A percentile compares a stretch with the other conserved stretches of the same genome.
phyloP scores from a whole-genome alignment of 2,797 vertebrate species.

The Hemitrygon akajei region DNA sequence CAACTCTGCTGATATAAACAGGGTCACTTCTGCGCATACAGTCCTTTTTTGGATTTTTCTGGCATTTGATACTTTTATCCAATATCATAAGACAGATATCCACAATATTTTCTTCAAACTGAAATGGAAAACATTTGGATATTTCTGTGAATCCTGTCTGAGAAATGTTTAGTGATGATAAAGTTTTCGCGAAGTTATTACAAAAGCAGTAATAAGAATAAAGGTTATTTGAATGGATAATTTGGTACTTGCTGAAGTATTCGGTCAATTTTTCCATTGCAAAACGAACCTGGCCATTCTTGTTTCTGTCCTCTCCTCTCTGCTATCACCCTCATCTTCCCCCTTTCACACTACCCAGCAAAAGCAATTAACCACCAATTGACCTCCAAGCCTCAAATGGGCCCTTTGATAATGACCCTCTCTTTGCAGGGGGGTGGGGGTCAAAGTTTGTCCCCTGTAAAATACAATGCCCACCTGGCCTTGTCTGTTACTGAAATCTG shows the following conservation, averaged over 20 bases:
- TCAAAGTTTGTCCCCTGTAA: too few relatives aligned
- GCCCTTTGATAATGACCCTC: too few relatives aligned
- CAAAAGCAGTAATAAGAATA: not conserved
- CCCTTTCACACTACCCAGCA: too few relatives aligned
- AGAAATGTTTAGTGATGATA: not conserved
- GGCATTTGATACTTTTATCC: conserved; percentile 57
- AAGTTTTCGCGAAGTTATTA: not conserved
- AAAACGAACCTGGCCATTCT: not conserved
- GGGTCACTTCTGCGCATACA: conserved; percentile 55
- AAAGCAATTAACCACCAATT: too few relatives aligned
- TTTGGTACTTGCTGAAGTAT: not conserved
- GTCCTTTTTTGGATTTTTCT: conserved; percentile 54
- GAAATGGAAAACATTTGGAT: not conserved
- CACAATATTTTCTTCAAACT: conserved; percentile 62
- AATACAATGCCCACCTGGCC: too few relatives aligned
- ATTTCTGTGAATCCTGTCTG: not conserved
- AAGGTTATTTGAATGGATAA: not conserved
- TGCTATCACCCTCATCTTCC: too few relatives aligned
- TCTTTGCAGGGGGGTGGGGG: too few relatives aligned
- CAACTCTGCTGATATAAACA: conserved; percentile 57
- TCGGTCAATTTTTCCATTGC: not conserved
- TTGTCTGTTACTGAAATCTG: too few relatives aligned
- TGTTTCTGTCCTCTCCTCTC: too few relatives aligned
- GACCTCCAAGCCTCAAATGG: too few relatives aligned
- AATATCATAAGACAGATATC: conserved; percentile 54